phyloP scores from a whole-genome alignment of 2,797 vertebrate genomes.

The Sebastes trivittatus region DNA sequence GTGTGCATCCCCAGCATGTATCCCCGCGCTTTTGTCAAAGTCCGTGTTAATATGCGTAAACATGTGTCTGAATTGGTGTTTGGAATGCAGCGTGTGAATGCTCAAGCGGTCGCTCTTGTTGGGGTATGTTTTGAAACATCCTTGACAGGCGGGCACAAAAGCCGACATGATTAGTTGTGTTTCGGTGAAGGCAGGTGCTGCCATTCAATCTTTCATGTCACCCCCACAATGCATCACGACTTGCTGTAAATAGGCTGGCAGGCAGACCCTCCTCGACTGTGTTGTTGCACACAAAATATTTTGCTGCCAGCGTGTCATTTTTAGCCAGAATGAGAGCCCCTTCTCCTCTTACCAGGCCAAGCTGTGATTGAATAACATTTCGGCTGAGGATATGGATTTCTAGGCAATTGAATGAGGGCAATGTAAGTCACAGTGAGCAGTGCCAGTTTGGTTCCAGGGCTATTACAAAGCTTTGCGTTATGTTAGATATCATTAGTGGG shows the following conservation, averaged over 20 bases:
- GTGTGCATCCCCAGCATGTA: neutral
- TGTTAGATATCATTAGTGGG: slow-evolving; percentile 67
- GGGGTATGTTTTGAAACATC: slow-evolving; percentile 44
- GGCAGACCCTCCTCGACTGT: slow-evolving; percentile 37
- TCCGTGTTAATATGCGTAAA: slow-evolving; percentile 50
- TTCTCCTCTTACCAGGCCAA: slow-evolving; percentile 29
- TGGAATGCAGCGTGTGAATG: slow-evolving; percentile 10
- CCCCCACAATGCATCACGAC: slow-evolving; percentile 54
- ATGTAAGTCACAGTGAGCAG: slow-evolving; percentile 44
- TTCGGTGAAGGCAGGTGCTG: slow-evolving; percentile 53
- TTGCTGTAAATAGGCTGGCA: slow-evolving; percentile 55
- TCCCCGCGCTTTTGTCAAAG: neutral
- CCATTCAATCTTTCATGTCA: slow-evolving; percentile 57
- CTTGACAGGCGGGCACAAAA: slow-evolving; percentile 53
- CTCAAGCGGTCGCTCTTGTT: slow-evolving; percentile 11
- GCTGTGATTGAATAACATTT: slow-evolving; percentile 59
- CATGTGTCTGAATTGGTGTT: slow-evolving; percentile 51
- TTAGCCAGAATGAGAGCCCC: slow-evolving; percentile 26
- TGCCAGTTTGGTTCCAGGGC: slow-evolving; percentile 57
- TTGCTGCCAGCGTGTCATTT: slow-evolving; percentile 37
- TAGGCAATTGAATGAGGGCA: slow-evolving; percentile 51
- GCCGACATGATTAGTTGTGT: slow-evolving; percentile 58
- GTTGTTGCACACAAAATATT: slow-evolving; percentile 52
- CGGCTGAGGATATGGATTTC: slow-evolving; percentile 48
- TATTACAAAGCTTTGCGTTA: slow-evolving; percentile 61